Conservation (phyloP, 2,113 vertebrate genomes). For the Gallinago jamesoni region DNA sequence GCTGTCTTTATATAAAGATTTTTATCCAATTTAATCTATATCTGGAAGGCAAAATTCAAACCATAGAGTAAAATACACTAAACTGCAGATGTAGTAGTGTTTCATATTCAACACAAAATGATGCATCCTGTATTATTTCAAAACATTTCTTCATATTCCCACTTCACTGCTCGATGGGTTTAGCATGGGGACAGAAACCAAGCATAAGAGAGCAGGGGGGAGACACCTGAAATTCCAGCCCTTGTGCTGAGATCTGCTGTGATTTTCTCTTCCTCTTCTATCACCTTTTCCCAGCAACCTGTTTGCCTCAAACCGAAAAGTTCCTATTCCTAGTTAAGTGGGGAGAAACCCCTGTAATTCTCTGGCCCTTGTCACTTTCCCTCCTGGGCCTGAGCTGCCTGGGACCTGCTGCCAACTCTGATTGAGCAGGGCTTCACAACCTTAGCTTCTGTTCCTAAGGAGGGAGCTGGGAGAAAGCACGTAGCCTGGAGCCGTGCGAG, state of each 20-base stretch:
- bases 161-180: neutral
- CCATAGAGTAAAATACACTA: neutral
- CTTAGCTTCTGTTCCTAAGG: neutral
- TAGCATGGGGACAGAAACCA: neutral
- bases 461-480: neutral
- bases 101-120: neutral
- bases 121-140: neutral
- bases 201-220: neutral
- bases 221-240: neutral
- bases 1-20: neutral
- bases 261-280: neutral
- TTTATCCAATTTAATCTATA: neutral
- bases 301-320: neutral
- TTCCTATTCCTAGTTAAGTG: neutral
- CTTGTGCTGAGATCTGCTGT: neutral
- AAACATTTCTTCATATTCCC: neutral
- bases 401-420: accelerated
- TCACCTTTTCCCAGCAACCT: neutral
- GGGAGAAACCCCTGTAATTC: neutral
- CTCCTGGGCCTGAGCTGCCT: neutral
- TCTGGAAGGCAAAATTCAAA: neutral
- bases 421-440: neutral
- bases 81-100: neutral
- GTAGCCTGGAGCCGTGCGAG: neutral
- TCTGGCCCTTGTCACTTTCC: neutral